Conservation (phyloP, 2,797 vertebrate genomes). For the Etheostoma perlongum region DNA sequence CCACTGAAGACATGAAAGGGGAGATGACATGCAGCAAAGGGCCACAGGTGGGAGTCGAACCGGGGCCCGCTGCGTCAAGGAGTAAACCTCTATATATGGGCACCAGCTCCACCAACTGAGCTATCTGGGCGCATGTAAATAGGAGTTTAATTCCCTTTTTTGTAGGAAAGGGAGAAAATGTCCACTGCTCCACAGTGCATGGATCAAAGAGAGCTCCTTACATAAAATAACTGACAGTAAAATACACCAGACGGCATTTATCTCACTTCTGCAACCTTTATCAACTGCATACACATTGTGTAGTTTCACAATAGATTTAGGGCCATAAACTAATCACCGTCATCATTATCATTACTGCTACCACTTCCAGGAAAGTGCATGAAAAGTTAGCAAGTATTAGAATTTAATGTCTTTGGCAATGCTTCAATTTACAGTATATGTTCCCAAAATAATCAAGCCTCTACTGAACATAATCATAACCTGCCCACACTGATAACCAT, state of each 20-base stretch:
- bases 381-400: no score
- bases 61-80: no score
- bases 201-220: background rate
- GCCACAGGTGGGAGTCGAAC: no score
- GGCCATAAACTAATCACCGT: background rate
- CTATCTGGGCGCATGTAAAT: background rate
- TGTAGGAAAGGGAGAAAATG: background rate
- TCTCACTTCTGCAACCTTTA: background rate
- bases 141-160: background rate
- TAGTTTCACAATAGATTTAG: background rate
- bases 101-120: no score
- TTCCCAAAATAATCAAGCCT: slow-evolving; percentile 3
- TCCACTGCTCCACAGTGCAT: background rate
- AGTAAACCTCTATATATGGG: no score
- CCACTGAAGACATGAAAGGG: no score
- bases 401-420: background rate
- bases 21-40: no score
- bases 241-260: background rate
- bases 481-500: slow-evolving; percentile 18
- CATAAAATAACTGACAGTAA: background rate
- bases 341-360: background rate
- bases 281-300: background rate
- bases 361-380: background rate
- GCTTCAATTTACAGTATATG: background rate
- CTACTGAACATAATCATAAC: background rate